Evolutionary conservation across 2,888 invertebrate genomes (phyloP).

Genomic region (Willowsia nigromaculata): DNA sequence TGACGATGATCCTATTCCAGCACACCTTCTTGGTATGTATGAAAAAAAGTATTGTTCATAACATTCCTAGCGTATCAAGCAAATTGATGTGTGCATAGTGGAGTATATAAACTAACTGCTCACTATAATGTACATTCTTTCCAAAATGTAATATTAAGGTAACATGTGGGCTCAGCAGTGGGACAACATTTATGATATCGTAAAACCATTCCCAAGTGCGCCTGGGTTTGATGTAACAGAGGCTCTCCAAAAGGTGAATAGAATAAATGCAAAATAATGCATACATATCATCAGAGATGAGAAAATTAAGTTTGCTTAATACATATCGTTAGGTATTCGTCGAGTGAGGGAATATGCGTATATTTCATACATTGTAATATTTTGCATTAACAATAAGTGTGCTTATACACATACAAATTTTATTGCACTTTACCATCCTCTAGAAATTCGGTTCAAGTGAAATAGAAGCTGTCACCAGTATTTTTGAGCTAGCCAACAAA

Average conservation of each 20-base stretch:
- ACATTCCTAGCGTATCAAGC: not conserved
- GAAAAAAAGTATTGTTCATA: not conserved
- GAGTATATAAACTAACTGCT: not conserved
- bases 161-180: conserved; percentile 93
- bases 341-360: too few species aligned
- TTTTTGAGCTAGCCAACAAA: conserved; percentile 91
- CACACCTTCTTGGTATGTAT: conserved; percentile 87
- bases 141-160: conserved; percentile 80
- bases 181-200: conserved; percentile 87
- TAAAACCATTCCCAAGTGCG: conserved; percentile 88
- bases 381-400: not conserved
- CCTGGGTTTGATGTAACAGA: conserved; percentile 87
- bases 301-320: too few species aligned
- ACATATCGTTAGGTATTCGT: too few species aligned
- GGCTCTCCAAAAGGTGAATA: conserved; percentile 84
- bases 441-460: conserved; percentile 48
- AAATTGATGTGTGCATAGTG: too few species aligned
- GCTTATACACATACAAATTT: not conserved
- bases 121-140: not conserved
- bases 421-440: not conserved
- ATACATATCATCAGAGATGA: not conserved
- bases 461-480: conserved; percentile 80
- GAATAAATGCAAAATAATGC: not conserved
- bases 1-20: conserved; percentile 86
- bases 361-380: not conserved